Evolutionary conservation across 1,140 invertebrate genomes (phyloP).

Genomic region (Bursaphelenchus mucronatus): DNA sequence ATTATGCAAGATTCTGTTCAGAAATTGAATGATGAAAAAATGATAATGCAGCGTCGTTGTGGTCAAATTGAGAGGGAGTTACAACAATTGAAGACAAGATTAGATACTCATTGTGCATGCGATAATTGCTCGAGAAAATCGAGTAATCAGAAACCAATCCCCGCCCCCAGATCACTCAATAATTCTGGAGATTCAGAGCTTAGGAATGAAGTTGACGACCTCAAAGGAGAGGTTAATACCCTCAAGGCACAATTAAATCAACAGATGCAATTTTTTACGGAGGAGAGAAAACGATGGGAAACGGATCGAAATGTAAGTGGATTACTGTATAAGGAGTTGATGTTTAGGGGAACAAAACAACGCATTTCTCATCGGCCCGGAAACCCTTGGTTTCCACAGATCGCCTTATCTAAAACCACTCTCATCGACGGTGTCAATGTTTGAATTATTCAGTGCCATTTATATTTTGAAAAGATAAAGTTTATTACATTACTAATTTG

Average conservation of each 20-base stretch:
- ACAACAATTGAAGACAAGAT: constrained; percentile 10
- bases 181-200: constrained; percentile 27
- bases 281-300: constrained; percentile 37
- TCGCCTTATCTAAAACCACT: no score
- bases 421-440: no score
- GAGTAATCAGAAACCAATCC: constrained; percentile 4
- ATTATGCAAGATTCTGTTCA: constrained; percentile 27
- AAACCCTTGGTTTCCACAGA: no score
- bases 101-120: constrained; percentile 23
- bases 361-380: no score
- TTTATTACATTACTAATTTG: no score
- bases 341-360: no score
- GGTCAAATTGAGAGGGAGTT: constrained; percentile 32
- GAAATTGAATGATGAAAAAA: constrained; percentile 26
- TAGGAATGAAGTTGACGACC: constrained; percentile 28
- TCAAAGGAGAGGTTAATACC: constrained; percentile 21
- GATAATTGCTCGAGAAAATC: neutral
- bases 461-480: no score
- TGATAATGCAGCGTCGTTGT: constrained; percentile 21
- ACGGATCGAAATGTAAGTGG: neutral
- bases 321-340: no score
- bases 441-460: no score
- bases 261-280: constrained; percentile 38
- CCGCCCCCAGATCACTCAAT: constrained; percentile 9
- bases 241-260: constrained; percentile 34